These are phyloP conservation scores for Dendrocincla tyrannina DNA, from an alignment of 2,797 vertebrate genomes.

Conservation along the genomic window DNA sequence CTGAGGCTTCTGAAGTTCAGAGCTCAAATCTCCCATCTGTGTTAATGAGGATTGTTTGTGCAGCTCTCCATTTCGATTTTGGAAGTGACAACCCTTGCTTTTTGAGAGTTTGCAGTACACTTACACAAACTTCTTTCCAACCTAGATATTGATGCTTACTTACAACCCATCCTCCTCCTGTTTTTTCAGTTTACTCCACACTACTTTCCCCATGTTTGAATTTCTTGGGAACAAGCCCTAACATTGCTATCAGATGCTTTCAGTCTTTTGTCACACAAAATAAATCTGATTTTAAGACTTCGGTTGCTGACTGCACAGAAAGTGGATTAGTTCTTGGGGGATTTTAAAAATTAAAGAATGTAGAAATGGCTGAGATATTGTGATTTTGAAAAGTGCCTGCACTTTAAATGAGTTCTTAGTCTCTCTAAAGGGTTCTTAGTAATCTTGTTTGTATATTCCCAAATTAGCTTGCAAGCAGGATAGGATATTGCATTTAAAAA, in stretches of 20 bases:
- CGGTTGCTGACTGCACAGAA: neutral
- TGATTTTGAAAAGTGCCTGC: neutral
- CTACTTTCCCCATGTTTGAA: neutral
- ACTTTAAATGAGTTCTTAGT: neutral
- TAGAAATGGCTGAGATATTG: neutral
- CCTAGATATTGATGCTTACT: neutral
- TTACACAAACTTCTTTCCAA: neutral
- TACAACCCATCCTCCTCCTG: neutral
- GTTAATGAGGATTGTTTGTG: neutral
- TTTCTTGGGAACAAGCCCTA: conserved; percentile 10
- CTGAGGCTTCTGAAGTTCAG: neutral
- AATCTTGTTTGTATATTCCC: neutral
- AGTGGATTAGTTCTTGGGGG: conserved; percentile 16
- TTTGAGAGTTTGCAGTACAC: neutral
- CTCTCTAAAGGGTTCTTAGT: neutral
- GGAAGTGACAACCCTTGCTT: neutral
- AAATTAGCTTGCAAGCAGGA: neutral
- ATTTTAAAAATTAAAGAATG: conserved; percentile 51
- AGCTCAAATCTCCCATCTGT: neutral
- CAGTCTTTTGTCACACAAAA: neutral
- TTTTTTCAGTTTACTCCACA: neutral
- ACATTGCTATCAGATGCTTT: neutral
- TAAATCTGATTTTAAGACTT: neutral
- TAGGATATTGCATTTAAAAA: neutral
- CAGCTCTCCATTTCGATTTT: neutral